These are phyloP conservation scores for Strongylocentrotus purpuratus DNA, from an alignment of 35 echinoderm and acorn worm species.

Conservation along the genomic window DNA sequence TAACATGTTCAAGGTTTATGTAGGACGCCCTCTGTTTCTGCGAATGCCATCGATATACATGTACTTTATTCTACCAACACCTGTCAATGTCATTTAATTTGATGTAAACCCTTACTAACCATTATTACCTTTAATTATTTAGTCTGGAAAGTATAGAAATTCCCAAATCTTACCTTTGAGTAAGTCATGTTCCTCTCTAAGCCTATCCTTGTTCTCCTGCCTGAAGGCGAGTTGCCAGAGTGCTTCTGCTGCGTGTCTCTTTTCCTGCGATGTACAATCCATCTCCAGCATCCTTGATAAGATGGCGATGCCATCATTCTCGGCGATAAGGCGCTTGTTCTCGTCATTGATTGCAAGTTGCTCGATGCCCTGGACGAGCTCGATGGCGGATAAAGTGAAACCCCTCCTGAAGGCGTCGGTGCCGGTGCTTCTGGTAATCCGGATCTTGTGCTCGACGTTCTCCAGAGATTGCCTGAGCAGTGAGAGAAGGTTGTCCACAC, in stretches of 20 bases:
- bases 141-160: neutral
- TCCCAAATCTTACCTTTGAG: neutral
- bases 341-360: constrained; percentile 81
- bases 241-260: constrained; percentile 51
- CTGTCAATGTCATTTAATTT: too few species aligned
- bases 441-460: constrained; percentile 62
- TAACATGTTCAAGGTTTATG: too few species aligned
- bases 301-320: constrained; percentile 61
- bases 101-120: too few species aligned
- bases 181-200: neutral
- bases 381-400: constrained; percentile 46
- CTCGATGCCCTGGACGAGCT: constrained; percentile 78
- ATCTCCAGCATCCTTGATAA: constrained; percentile 60
- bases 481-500: constrained; percentile 69
- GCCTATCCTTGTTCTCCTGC: constrained; percentile 49
- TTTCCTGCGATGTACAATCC: constrained; percentile 55
- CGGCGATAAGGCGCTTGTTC: constrained; percentile 83
- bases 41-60: too few species aligned
- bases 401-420: neutral
- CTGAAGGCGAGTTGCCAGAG: constrained; percentile 84
- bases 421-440: neutral
- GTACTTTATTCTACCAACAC: too few species aligned
- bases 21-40: too few species aligned
- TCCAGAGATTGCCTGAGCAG: constrained; percentile 70
- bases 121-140: too few species aligned